Percentiles rank a stretch among this genome's conserved stretches.
Evolutionary conservation across 2,888 invertebrate species (phyloP).

Genomic region (Lasioglossum marginatum): DNA sequence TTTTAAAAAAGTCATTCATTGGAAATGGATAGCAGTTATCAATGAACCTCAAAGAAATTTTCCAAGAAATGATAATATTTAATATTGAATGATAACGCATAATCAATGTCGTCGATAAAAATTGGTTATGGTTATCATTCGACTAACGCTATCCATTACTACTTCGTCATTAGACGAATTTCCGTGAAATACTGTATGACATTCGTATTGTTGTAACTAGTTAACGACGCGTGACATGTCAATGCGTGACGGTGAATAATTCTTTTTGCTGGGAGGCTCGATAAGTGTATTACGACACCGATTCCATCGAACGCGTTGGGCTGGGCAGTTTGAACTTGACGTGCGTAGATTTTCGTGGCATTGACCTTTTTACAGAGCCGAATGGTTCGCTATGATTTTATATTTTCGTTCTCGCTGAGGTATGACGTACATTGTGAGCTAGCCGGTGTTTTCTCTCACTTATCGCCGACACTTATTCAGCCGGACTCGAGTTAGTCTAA

Average conservation of each 20-base stretch:
- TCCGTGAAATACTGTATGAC: slow-evolving; percentile 2
- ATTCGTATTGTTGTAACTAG: neutral
- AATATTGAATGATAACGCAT: no score
- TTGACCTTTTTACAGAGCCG: neutral
- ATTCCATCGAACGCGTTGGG: neutral
- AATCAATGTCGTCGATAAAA: neutral
- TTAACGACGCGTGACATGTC: neutral
- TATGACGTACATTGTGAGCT: neutral
- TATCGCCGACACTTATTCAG: slow-evolving; percentile 42
- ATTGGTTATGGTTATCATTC: neutral
- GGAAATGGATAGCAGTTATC: neutral
- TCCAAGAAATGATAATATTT: neutral
- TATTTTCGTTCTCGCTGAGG: neutral
- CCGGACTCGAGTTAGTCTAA: slow-evolving; percentile 41
- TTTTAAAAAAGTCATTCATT: neutral
- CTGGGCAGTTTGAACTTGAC: neutral
- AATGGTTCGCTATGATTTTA: neutral
- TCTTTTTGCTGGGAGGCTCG: neutral
- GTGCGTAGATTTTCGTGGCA: neutral
- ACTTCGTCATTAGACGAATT: neutral
- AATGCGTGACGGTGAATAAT: neutral
- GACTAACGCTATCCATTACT: neutral
- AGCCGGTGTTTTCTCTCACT: slow-evolving; percentile 39
- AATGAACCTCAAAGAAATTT: neutral
- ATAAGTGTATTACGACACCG: slow-evolving; percentile 25